These are phyloP conservation scores for Gnathonemus longibarbis DNA, from an alignment of 2,113 vertebrate species.

Conservation along the genomic window DNA sequence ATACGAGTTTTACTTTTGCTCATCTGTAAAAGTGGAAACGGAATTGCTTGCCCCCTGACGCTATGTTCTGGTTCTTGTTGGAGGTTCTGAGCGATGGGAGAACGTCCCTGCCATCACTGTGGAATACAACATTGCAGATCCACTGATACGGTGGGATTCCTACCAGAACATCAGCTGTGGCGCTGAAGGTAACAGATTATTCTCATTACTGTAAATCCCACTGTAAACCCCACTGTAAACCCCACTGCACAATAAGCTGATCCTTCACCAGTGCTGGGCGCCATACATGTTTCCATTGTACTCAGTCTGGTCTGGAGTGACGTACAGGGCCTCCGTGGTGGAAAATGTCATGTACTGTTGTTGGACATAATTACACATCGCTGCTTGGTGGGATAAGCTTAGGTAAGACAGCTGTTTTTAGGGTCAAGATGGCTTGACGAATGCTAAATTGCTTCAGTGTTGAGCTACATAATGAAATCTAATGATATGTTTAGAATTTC, in stretches of 20 bases:
- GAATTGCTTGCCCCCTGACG: neutral
- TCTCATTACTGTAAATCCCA: neutral
- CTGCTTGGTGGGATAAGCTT: neutral
- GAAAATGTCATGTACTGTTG: too few relatives aligned
- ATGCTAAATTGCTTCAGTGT: neutral
- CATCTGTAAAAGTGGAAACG: neutral
- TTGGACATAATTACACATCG: neutral
- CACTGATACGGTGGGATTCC: slow-evolving; percentile 83
- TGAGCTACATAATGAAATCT: neutral
- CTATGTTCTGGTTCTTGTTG: slow-evolving; percentile 9
- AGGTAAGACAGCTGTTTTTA: slow-evolving; percentile 3
- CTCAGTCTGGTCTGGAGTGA: neutral
- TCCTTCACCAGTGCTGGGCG: neutral
- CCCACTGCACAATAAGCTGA: fast-evolving
- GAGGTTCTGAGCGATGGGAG: slow-evolving; percentile 71
- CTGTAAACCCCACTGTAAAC: too few relatives aligned
- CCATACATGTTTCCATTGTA: neutral
- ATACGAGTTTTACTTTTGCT: neutral
- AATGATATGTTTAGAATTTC: slow-evolving; percentile 10
- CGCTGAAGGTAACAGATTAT: slow-evolving; percentile 66
- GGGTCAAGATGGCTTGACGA: neutral
- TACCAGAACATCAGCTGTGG: slow-evolving; percentile 76
- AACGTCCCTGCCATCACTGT: slow-evolving; percentile 71
- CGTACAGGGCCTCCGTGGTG: neutral
- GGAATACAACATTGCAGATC: slow-evolving; percentile 79